These are phyloP conservation scores for Micoletzkya japonica DNA, from an alignment of 2,888 invertebrate genomes.

Conservation along the genomic window DNA sequence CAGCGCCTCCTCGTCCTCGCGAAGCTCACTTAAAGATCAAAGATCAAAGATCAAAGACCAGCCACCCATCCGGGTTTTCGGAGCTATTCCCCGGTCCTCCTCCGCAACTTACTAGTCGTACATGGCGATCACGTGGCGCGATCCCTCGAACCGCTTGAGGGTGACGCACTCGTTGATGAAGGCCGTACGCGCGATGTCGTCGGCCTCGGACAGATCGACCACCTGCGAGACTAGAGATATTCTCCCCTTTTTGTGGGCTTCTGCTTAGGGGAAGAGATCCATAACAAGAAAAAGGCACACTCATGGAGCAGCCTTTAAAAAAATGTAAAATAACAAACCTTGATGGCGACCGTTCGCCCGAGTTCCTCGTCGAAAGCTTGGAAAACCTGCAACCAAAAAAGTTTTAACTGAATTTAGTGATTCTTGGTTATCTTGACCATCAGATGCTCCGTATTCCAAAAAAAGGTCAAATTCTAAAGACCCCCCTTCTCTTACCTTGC, in stretches of 20 bases:
- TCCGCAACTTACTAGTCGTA: slow-evolving; percentile 81
- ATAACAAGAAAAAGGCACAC: neutral
- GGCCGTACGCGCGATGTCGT: slow-evolving; percentile 75
- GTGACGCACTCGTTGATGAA: slow-evolving; percentile 87
- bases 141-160: slow-evolving; percentile 77
- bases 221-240: slow-evolving; percentile 70
- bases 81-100: neutral
- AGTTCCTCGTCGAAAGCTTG: slow-evolving; percentile 74
- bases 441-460: neutral
- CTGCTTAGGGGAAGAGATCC: neutral
- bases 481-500: slow-evolving; percentile 73
- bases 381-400: slow-evolving; percentile 59
- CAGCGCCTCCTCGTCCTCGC: slow-evolving; percentile 71
- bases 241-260: neutral
- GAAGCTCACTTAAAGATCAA: slow-evolving; percentile 71
- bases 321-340: slow-evolving; percentile 6
- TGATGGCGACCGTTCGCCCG: slow-evolving; percentile 71
- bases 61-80: neutral
- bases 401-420: neutral
- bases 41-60: neutral
- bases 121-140: slow-evolving; percentile 81
- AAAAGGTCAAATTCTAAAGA: neutral
- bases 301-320: neutral
- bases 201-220: slow-evolving; percentile 77
- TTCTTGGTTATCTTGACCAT: too few relatives aligned